Conservation (phyloP, 2,797 vertebrate species). For the Tapera naevia region DNA sequence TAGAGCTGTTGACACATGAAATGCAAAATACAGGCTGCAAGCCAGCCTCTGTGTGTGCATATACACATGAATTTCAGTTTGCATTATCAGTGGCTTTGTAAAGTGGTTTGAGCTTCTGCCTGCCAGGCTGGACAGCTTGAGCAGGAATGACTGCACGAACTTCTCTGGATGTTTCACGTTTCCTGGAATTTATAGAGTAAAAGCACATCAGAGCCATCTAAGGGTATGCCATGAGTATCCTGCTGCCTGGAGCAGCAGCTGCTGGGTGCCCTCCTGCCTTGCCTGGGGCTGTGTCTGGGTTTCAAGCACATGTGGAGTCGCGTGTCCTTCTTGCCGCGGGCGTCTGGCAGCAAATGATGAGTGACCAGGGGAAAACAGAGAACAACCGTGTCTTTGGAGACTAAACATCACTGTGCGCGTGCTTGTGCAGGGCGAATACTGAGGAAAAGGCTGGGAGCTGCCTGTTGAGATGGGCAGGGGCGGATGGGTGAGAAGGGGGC, state of each 20-base stretch:
- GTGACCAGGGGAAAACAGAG: not conserved
- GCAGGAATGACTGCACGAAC: not conserved
- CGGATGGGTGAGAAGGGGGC: not conserved
- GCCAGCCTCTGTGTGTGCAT: not conserved
- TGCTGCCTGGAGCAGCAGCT: not conserved
- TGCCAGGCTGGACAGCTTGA: not conserved
- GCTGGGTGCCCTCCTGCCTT: not conserved
- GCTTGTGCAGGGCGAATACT: not conserved
- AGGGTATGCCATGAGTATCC: fast-evolving
- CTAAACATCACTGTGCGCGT: not conserved
- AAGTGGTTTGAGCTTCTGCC: not conserved
- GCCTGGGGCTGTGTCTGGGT: not conserved
- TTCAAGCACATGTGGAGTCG: not conserved
- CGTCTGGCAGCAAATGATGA: not conserved
- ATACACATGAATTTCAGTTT: not conserved
- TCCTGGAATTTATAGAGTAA: not conserved
- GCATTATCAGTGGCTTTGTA: not conserved
- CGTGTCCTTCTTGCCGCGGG: not conserved
- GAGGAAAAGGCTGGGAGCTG: not conserved
- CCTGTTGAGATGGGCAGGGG: not conserved
- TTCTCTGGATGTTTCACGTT: not conserved
- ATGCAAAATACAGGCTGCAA: not conserved
- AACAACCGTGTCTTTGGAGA: not conserved
- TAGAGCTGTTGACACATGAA: not conserved
- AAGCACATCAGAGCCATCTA: too few relatives aligned